Conservation (phyloP, 2,888 invertebrate genomes). For the Ichneumon xanthorius region DNA sequence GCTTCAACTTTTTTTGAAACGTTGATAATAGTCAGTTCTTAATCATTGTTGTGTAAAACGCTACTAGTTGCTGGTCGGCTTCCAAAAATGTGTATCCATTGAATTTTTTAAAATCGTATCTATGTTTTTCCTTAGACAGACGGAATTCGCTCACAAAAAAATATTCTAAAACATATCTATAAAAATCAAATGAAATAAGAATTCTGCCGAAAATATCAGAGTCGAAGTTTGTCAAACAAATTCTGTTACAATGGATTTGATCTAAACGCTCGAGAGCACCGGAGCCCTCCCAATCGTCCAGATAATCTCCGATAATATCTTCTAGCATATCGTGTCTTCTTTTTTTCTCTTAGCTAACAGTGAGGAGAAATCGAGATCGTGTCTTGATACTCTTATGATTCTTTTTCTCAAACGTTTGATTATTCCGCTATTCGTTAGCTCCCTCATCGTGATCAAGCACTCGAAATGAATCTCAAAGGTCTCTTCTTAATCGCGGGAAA, state of each 20-base stretch:
- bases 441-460: neutral
- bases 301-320: conserved; percentile 26
- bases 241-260: neutral
- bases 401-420: neutral
- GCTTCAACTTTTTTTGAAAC: too few species aligned
- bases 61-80: too few species aligned
- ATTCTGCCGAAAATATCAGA: neutral
- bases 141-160: too few species aligned
- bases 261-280: conserved; percentile 11
- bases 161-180: neutral
- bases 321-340: neutral
- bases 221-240: neutral
- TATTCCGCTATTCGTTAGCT: neutral
- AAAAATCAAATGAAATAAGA: neutral
- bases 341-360: neutral
- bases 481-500: neutral
- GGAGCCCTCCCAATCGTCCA: conserved; percentile 7
- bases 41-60: too few species aligned
- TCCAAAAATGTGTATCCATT: too few species aligned
- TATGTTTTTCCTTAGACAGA: neutral
- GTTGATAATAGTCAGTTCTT: too few species aligned
- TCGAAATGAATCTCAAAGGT: conserved; percentile 13
- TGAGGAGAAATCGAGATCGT: neutral
- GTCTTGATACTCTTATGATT: neutral
- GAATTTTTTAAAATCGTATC: neutral